These are phyloP conservation scores for Bombycilla garrulus DNA, from an alignment of 2,113 vertebrate genomes.

Conservation along the genomic window DNA sequence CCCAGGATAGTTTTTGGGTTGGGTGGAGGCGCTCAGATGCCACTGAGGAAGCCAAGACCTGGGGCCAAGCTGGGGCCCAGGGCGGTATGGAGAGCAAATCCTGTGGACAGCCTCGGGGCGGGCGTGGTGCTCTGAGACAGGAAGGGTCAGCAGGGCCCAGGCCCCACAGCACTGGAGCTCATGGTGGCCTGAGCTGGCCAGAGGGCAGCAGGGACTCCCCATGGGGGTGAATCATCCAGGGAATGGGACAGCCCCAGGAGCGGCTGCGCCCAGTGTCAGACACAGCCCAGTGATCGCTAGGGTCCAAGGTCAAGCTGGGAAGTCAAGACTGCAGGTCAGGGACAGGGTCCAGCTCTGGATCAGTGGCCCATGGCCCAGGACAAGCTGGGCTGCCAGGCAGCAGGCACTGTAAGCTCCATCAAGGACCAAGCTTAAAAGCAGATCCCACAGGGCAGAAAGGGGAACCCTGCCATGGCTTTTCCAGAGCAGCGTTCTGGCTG, in stretches of 20 bases:
- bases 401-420: fast-evolving
- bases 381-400: neutral
- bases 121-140: fast-evolving
- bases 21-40: neutral
- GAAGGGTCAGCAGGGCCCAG: fast-evolving
- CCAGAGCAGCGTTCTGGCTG: fast-evolving
- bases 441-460: neutral
- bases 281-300: neutral
- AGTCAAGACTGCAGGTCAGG: neutral
- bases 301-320: neutral
- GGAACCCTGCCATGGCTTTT: fast-evolving
- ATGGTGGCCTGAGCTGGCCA: neutral
- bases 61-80: fast-evolving
- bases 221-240: fast-evolving
- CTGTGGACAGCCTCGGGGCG: fast-evolving
- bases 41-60: neutral
- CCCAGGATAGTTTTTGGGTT: neutral
- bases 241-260: fast-evolving
- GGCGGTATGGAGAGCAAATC: fast-evolving
- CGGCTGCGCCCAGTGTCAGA: neutral
- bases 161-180: fast-evolving
- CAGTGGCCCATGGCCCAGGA: neutral
- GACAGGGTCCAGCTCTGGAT: neutral
- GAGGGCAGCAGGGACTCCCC: fast-evolving
- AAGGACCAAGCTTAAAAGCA: neutral